These are phyloP conservation scores for Steatornis caripensis DNA, from an alignment of 2,113 vertebrate species.

Conservation along the genomic window DNA sequence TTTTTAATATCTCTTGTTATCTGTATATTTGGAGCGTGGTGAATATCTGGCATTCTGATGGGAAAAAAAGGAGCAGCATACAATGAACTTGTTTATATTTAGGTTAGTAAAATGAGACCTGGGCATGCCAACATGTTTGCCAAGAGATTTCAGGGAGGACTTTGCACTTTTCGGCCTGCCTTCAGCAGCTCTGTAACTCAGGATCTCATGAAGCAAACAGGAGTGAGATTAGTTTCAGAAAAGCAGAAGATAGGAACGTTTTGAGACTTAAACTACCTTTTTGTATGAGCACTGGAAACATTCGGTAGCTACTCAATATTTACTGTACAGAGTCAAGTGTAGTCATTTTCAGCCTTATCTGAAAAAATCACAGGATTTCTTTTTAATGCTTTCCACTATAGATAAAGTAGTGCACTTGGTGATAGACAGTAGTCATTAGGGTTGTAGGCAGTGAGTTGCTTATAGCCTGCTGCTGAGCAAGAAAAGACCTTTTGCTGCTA, in stretches of 20 bases:
- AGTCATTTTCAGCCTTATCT: not conserved
- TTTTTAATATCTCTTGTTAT: not conserved
- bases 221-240: not conserved
- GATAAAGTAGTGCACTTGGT: not conserved
- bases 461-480: not conserved
- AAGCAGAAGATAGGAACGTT: not conserved
- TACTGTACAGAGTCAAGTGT: not conserved
- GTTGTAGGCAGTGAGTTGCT: not conserved
- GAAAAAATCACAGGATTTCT: not conserved
- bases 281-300: not conserved
- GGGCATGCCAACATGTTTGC: not conserved
- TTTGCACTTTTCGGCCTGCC: not conserved
- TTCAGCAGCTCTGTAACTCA: not conserved
- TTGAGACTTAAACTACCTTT: not conserved
- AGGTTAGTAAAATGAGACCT: not conserved
- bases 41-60: not conserved
- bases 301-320: not conserved
- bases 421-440: not conserved
- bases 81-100: not conserved
- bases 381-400: not conserved
- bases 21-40: not conserved
- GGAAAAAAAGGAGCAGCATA: not conserved
- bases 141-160: not conserved
- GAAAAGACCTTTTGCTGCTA: not conserved
- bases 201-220: not conserved